Conservation (phyloP, 2,797 vertebrate genomes). For the Babyrousa celebensis region DNA sequence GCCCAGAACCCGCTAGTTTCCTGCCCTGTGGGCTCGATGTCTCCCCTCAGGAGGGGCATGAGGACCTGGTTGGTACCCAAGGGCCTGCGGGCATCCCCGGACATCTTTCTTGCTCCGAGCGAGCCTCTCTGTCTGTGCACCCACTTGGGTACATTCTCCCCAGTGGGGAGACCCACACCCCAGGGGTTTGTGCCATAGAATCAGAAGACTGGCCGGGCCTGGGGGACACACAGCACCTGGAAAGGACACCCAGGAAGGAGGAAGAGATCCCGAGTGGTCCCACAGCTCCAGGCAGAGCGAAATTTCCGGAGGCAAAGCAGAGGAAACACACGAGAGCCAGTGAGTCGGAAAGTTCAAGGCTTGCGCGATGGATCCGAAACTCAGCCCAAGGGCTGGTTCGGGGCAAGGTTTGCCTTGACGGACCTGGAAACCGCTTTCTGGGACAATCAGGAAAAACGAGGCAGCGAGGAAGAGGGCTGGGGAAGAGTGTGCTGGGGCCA, state of each 20-base stretch:
- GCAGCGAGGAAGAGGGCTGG: not conserved
- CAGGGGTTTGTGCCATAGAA: accelerated
- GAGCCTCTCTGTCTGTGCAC: accelerated
- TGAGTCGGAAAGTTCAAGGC: accelerated
- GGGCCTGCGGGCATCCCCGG: accelerated
- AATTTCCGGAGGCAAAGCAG: not conserved
- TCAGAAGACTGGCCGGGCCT: not conserved
- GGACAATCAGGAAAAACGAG: not conserved
- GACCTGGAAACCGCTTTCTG: not conserved
- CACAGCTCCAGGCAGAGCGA: not conserved
- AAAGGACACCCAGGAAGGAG: not conserved
- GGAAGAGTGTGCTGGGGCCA: accelerated
- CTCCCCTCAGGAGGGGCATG: too few relatives aligned
- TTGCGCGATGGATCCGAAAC: too few relatives aligned
- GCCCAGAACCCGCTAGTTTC: accelerated
- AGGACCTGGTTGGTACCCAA: accelerated
- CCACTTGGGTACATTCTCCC: not conserved
- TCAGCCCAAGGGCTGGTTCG: accelerated
- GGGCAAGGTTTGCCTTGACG: accelerated
- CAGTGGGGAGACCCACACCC: not conserved
- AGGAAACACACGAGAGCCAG: not conserved
- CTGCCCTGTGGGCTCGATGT: not conserved
- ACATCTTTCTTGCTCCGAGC: not conserved
- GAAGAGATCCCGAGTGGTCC: accelerated
- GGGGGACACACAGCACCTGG: not conserved